These are phyloP conservation scores for Penaeus japonicus DNA, from an alignment of 1,140 invertebrate species.

Conservation along the genomic window DNA sequence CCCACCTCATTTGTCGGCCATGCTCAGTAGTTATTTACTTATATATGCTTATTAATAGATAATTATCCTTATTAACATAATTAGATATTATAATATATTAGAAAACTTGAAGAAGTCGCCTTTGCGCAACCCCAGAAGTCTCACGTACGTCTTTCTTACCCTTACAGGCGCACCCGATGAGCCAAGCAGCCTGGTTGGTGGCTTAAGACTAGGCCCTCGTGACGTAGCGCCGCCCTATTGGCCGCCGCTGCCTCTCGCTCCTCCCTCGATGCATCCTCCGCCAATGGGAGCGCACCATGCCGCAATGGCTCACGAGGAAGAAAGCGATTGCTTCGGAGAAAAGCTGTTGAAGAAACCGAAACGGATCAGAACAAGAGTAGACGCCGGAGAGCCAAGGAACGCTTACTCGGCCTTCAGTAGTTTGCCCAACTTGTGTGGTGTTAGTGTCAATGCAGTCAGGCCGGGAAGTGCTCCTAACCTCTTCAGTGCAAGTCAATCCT, in stretches of 20 bases:
- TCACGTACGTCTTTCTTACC: constrained; percentile 57
- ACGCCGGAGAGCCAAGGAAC: constrained; percentile 92
- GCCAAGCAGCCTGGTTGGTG: constrained; percentile 58
- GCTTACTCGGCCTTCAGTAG: constrained; percentile 73
- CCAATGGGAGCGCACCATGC: constrained; percentile 71
- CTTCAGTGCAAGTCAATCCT: constrained; percentile 56
- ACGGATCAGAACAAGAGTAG: constrained; percentile 89
- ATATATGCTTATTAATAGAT: constrained; percentile 31
- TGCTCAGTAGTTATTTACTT: constrained; percentile 14
- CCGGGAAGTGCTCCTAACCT: constrained; percentile 56
- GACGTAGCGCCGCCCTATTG: constrained; percentile 59
- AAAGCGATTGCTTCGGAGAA: constrained; percentile 67
- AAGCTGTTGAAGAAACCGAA: constrained; percentile 60
- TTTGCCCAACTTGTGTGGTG: constrained; percentile 59
- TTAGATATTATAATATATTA: constrained; percentile 49
- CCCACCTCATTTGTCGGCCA: neutral
- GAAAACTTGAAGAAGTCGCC: constrained; percentile 38
- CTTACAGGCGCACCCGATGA: constrained; percentile 59
- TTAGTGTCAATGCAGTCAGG: constrained; percentile 58
- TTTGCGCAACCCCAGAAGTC: constrained; percentile 51
- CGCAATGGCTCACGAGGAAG: constrained; percentile 86
- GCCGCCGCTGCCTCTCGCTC: constrained; percentile 57
- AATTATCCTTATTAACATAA: constrained; percentile 49
- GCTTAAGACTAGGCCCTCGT: constrained; percentile 58
- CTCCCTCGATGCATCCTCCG: constrained; percentile 55